phyloP scores from a whole-genome alignment of 2,113 vertebrate genomes.

The Taurulus bubalis region DNA sequence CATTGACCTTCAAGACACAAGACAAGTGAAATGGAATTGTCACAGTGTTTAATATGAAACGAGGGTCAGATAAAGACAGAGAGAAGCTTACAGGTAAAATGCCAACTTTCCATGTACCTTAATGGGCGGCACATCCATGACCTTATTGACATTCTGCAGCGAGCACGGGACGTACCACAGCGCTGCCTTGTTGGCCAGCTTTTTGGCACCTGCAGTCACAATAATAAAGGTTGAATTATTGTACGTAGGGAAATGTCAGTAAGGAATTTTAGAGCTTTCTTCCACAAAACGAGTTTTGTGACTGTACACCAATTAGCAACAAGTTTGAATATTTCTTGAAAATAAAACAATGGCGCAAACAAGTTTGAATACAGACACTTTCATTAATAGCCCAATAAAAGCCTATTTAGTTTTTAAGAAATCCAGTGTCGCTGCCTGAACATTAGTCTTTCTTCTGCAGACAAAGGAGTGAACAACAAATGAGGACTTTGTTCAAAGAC shows the following conservation, averaged over 20 bases:
- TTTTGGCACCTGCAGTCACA: slow-evolving; percentile 87
- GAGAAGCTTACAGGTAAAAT: slow-evolving; percentile 28
- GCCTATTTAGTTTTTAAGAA: slow-evolving; percentile 27
- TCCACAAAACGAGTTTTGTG: neutral
- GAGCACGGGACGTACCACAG: slow-evolving; percentile 96
- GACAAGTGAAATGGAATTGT: slow-evolving; percentile 2
- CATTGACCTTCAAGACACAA: slow-evolving; percentile 19
- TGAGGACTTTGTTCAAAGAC: slow-evolving; percentile 40
- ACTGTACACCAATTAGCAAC: neutral
- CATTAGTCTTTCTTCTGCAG: slow-evolving; percentile 41
- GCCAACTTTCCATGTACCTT: slow-evolving; percentile 83
- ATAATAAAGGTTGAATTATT: slow-evolving; percentile 33
- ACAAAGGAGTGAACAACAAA: slow-evolving; percentile 61
- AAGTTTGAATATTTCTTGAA: slow-evolving; percentile 24
- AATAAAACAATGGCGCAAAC: slow-evolving; percentile 25
- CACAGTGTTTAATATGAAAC: neutral
- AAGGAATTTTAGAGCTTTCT: neutral
- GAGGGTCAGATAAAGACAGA: neutral
- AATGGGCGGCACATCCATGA: slow-evolving; percentile 92
- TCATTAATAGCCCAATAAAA: slow-evolving; percentile 38
- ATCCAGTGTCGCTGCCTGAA: slow-evolving; percentile 19
- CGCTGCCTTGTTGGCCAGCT: slow-evolving; percentile 91
- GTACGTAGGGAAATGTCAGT: neutral
- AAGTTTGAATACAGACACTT: slow-evolving; percentile 39
- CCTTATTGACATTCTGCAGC: slow-evolving; percentile 90